A percentile compares a stretch with the other conserved stretches of the same genome.
These are phyloP conservation scores for Stigmatopora argus DNA, from an alignment of 2,113 vertebrate genomes.

Conservation along the genomic window DNA sequence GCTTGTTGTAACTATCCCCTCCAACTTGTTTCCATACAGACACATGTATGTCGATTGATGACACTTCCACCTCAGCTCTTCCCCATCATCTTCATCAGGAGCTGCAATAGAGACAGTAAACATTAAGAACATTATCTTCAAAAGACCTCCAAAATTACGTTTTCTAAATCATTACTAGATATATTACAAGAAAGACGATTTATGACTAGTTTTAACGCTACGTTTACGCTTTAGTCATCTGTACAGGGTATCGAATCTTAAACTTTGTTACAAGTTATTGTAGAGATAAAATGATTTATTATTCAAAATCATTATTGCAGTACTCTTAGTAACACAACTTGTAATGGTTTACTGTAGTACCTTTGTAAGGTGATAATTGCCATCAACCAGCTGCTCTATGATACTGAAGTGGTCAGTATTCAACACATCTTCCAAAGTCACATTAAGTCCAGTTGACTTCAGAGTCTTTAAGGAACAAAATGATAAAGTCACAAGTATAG, in stretches of 20 bases:
- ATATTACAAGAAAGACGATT: neutral
- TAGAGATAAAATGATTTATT: neutral
- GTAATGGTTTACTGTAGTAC: conserved; percentile 32
- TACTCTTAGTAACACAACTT: neutral
- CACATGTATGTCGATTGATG: conserved; percentile 11
- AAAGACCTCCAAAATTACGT: neutral
- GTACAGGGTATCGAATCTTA: no score
- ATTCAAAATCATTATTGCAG: neutral
- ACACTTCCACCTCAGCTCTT: conserved; percentile 47
- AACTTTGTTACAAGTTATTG: neutral
- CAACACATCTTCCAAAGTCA: conserved; percentile 64
- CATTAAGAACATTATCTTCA: neutral
- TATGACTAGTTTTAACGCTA: no score
- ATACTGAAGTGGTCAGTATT: conserved; percentile 73
- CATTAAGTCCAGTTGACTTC: conserved; percentile 55
- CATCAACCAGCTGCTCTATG: conserved; percentile 67
- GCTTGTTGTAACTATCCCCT: neutral
- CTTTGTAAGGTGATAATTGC: conserved; percentile 68
- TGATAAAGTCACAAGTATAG: neutral
- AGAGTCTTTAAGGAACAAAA: conserved; percentile 51
- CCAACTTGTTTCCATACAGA: neutral
- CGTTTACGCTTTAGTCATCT: no score
- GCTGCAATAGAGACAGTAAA: conserved; percentile 36
- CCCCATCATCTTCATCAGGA: conserved; percentile 70
- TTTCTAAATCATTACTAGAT: neutral